These are phyloP conservation scores for Ladona fulva DNA, from an alignment of 1,140 invertebrate genomes.

Conservation along the genomic window DNA sequence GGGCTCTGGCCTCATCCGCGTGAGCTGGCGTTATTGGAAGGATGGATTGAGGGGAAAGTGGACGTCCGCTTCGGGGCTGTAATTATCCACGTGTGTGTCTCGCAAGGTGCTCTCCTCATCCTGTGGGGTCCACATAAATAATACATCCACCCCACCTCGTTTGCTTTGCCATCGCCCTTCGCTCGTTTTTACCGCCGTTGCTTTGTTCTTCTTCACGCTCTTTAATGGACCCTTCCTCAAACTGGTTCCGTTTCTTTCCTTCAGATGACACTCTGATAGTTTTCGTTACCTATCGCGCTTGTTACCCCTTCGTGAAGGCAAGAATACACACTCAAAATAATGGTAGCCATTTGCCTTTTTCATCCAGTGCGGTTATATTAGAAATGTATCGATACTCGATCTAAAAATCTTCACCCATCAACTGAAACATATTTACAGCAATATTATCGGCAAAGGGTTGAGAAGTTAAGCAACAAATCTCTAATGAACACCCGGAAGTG, in stretches of 20 bases:
- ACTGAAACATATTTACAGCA: too few species aligned
- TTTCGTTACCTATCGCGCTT: background rate
- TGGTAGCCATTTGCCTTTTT: too few species aligned
- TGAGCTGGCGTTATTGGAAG: too few species aligned
- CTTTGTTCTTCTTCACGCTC: background rate
- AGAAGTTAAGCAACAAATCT: too few species aligned
- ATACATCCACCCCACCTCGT: background rate
- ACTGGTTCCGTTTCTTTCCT: background rate
- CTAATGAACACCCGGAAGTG: too few species aligned
- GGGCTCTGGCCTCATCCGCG: too few species aligned
- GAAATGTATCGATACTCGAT: too few species aligned
- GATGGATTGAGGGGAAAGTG: background rate
- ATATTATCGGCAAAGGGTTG: too few species aligned
- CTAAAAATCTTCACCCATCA: too few species aligned
- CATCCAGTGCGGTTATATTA: too few species aligned
- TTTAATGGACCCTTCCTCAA: background rate
- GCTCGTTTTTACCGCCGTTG: background rate
- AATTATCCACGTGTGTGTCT: slow-evolving; percentile 4
- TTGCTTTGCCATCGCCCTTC: background rate
- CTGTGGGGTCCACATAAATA: background rate
- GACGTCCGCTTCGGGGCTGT: background rate
- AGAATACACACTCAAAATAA: too few species aligned
- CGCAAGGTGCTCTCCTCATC: background rate
- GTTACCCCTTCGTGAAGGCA: too few species aligned
- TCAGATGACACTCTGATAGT: background rate